phyloP scores from a whole-genome alignment of 1,140 invertebrate genomes.

The Eriocheir sinensis region DNA sequence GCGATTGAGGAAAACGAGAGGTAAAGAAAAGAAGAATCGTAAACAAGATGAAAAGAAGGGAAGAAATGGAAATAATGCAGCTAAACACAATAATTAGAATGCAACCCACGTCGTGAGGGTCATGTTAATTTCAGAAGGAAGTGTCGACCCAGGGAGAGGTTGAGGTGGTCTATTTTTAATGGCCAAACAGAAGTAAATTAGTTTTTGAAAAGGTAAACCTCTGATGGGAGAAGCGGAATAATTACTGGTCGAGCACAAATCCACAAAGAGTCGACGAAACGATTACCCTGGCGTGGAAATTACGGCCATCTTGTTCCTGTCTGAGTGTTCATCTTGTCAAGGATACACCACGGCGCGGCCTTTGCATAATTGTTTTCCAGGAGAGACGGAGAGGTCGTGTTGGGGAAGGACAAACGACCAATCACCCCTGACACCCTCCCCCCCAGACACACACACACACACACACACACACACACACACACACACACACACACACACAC shows the following conservation, averaged over 20 bases:
- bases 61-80: background rate
- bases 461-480: background rate
- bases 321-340: background rate
- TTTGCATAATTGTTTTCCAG: background rate
- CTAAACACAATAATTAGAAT: background rate
- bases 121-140: background rate
- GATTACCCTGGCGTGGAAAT: background rate
- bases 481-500: background rate
- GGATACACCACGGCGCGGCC: background rate
- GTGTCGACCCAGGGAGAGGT: background rate
- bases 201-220: background rate
- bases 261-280: background rate
- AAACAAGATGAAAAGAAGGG: background rate
- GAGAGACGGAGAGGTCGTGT: background rate
- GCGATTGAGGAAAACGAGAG: background rate
- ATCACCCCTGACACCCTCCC: background rate
- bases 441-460: background rate
- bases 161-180: background rate
- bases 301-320: background rate
- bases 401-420: background rate
- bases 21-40: background rate
- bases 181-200: background rate
- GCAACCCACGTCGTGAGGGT: background rate
- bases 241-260: background rate
- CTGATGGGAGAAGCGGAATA: background rate